Evolutionary conservation across 2,113 vertebrate species (phyloP).

Genomic region (Tyrannus savana): DNA sequence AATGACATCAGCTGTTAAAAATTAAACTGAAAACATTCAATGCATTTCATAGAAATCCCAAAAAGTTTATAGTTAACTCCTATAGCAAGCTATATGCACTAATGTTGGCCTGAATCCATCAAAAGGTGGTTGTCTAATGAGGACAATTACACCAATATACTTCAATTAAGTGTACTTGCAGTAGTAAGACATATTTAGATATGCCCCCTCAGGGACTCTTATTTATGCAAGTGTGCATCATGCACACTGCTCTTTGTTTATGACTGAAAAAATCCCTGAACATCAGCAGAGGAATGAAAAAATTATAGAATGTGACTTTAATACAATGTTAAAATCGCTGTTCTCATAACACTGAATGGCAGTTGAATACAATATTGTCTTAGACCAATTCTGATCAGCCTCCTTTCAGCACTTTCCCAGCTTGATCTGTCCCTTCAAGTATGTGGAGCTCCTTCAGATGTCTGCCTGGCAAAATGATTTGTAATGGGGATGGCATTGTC

Average conservation of each 20-base stretch:
- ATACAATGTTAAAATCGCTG: not conserved
- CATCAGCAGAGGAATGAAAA: not conserved
- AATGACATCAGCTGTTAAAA: not conserved
- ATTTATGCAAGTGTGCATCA: not conserved
- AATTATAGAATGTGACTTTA: not conserved
- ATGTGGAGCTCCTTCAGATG: not conserved
- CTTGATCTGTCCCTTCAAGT: not conserved
- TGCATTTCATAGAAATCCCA: not conserved
- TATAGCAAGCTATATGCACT: not conserved
- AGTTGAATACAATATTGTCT: not conserved
- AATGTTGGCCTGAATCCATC: not conserved
- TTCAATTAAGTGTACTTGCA: not conserved
- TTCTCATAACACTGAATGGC: not conserved
- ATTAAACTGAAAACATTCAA: not conserved
- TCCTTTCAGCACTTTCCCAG: not conserved
- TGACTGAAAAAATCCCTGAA: not conserved
- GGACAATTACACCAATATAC: not conserved
- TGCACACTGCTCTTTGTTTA: not conserved
- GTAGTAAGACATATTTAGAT: not conserved
- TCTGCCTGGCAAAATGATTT: slow-evolving; percentile 42
- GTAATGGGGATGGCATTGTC: slow-evolving; percentile 21
- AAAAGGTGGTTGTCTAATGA: not conserved
- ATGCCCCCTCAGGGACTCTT: not conserved
- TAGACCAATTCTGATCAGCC: not conserved
- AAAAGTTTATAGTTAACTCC: not conserved